Conservation (phyloP, 2,113 vertebrate genomes). For the Bubalus kerabau region DNA sequence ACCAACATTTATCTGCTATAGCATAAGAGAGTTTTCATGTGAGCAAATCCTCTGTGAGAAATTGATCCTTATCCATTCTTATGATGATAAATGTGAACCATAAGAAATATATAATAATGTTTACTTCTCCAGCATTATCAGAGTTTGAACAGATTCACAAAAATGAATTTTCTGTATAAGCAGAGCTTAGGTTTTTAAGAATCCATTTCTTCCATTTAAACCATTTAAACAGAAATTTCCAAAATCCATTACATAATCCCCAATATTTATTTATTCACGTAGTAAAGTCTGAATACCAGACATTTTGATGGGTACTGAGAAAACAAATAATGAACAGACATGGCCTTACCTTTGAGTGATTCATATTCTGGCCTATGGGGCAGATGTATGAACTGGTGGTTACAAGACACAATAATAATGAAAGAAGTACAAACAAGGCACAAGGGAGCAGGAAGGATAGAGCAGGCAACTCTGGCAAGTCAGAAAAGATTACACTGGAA, state of each 20-base stretch:
- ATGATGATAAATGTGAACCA: background rate
- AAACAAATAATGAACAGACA: background rate
- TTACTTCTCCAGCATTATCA: background rate
- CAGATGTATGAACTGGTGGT: background rate
- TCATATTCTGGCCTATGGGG: background rate
- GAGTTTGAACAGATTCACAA: background rate
- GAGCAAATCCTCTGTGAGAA: background rate
- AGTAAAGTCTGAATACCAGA: background rate
- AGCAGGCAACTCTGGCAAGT: background rate
- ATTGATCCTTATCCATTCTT: background rate
- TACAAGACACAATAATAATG: background rate
- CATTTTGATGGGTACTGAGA: background rate
- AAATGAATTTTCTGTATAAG: background rate
- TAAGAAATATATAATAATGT: background rate
- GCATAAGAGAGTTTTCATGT: background rate
- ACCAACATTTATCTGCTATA: background rate
- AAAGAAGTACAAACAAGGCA: background rate
- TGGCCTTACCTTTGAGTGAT: background rate
- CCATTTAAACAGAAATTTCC: background rate
- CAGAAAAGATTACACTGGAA: background rate
- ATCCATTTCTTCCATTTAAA: background rate
- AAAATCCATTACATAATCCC: background rate
- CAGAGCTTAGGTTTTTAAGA: background rate
- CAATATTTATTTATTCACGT: background rate
- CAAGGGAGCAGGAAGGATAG: background rate